Conservation (phyloP, 2,797 vertebrate genomes). For the Adelosebastes latens region DNA sequence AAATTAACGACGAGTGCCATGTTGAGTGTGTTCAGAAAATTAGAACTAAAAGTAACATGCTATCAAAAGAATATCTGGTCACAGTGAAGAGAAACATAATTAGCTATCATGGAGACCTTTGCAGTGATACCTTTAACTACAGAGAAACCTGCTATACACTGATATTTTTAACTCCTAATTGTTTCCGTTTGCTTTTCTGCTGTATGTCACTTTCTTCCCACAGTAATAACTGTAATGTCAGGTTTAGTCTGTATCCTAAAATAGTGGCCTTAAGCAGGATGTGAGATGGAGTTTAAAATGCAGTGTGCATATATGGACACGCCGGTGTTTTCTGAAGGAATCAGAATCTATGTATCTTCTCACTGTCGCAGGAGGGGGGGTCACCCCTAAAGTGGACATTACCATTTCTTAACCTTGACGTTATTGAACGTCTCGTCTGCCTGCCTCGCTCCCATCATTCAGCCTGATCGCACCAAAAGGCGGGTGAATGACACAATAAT, state of each 20-base stretch:
- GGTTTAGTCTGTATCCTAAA: not conserved
- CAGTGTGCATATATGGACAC: conserved; percentile 23
- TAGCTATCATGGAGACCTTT: not conserved
- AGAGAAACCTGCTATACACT: not conserved
- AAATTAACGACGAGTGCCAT: not conserved
- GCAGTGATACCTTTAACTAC: not conserved
- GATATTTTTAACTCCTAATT: not conserved
- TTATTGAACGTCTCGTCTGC: not conserved
- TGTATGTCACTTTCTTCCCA: not conserved
- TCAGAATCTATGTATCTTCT: conserved; percentile 49
- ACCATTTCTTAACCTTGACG: not conserved
- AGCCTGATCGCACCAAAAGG: no score
- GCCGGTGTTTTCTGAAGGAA: conserved; percentile 49
- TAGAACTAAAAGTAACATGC: not conserved
- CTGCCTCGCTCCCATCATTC: not conserved
- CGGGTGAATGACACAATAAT: not conserved
- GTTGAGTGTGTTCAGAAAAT: not conserved
- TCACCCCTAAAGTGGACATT: no score
- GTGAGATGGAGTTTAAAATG: conserved; percentile 42
- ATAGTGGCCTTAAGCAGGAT: conserved; percentile 25
- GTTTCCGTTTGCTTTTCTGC: not conserved
- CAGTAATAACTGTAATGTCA: conserved; percentile 6
- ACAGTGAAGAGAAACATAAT: not conserved
- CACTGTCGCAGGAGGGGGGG: no score
- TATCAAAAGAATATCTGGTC: not conserved